These are phyloP conservation scores for Oedothorax gibbosus DNA, from an alignment of 1,140 invertebrate species.

Conservation along the genomic window DNA sequence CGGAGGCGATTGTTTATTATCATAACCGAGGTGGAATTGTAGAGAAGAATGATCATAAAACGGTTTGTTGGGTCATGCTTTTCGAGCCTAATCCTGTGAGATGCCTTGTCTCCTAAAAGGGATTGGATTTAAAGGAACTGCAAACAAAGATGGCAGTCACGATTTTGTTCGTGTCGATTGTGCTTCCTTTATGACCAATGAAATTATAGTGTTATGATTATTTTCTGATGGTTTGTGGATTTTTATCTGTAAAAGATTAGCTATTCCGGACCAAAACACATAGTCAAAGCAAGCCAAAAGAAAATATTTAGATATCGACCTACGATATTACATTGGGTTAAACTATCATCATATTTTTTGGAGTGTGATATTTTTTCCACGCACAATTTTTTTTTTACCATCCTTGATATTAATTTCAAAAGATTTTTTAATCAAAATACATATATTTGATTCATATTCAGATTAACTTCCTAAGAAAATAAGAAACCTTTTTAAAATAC, in stretches of 20 bases:
- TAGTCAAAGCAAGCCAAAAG: neutral
- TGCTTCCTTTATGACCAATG: slow-evolving; percentile 9
- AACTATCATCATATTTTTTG: no score
- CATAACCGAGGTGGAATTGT: neutral
- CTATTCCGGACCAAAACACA: neutral
- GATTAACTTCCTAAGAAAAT: no score
- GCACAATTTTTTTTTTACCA: no score
- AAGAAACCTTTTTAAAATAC: no score
- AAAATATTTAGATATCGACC: no score
- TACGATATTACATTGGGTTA: no score
- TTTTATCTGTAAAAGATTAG: slow-evolving; percentile 20
- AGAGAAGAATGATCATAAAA: neutral
- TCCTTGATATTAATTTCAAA: no score
- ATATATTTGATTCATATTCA: no score
- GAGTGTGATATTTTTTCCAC: no score
- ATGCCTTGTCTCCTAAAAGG: neutral
- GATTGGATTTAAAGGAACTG: slow-evolving; percentile 24
- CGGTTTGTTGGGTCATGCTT: slow-evolving; percentile 20
- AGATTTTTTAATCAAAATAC: no score
- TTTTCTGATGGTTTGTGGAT: slow-evolving; percentile 4
- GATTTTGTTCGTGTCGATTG: slow-evolving; percentile 28
- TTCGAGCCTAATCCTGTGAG: neutral
- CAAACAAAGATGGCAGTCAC: neutral
- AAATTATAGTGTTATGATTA: slow-evolving; percentile 4
- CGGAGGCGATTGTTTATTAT: slow-evolving; percentile 29